Base-by-base conservation (phyloP, 2,113 vertebrate genomes). In the Orthonyx spaldingii region DNA sequence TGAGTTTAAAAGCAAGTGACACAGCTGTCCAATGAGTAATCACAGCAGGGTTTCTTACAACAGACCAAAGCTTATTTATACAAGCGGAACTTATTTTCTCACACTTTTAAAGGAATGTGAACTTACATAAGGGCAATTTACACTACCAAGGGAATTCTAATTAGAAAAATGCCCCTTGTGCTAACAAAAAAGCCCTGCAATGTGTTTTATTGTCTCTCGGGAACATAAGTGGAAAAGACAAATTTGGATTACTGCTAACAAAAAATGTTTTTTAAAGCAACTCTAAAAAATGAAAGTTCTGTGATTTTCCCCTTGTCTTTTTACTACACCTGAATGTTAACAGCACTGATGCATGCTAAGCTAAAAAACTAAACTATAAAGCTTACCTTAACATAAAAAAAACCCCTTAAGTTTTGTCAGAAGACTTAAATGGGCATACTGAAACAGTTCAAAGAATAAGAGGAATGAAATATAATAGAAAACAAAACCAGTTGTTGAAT, bases 11-110 rank as follows among this genome's bases (percentile, higher is more conserved):
- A 97, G 90, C 87, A 46, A 97, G 94, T 93, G 97, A 97, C 96
- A 97, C 96, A 98, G 97, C 94, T 97, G 96, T 96, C 96, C 96
- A 97, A 97, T 94, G 97, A 98, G 94, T 90, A 95, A 97, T 97
- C 98, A 97, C 98, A 97, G 97, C 89, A 64, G 97, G 98, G 96
- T 84, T 97, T 92, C 98, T 97, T 96, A 98, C 91, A 98, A 96
- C 96, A 97, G 69, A 94, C 93, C 72, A 82, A 91, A 78, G 95
- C 96, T 98, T 98, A 98, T 98, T 98, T 98, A 98, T 96, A 98
- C 98, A 98, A 98, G 97, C 98, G 97, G 98, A 98, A 97, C 97
- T 97, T 97, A 98, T 98, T 98, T 98, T 98, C 98, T 98, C 97
- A 97, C 97, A 98, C 98, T 97, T 96, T 97, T 96, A 95, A 97